A percentile compares a stretch with the other conserved stretches of the same genome.
Evolutionary conservation across 2,888 invertebrate species (phyloP).

Genomic region (Pimpla rufipes): DNA sequence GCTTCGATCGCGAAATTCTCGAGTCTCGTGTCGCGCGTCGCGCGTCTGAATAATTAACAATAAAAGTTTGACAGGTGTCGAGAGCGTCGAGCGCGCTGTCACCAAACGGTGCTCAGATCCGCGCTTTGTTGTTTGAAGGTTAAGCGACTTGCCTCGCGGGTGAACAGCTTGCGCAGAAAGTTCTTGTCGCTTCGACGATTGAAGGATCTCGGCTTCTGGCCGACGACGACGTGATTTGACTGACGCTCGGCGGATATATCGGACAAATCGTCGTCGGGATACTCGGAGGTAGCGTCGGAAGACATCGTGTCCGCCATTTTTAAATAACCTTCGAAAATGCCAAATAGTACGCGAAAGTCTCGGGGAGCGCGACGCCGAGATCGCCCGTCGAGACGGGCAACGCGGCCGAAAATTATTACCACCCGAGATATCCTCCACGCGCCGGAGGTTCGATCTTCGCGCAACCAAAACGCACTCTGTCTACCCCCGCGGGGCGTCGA

Average conservation of each 20-base stretch:
- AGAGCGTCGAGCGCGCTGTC: constrained; percentile 66
- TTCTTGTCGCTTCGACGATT: constrained; percentile 79
- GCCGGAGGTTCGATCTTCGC: constrained; percentile 9
- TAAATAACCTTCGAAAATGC: constrained; percentile 81
- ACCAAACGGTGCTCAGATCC: constrained; percentile 66
- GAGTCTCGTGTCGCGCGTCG: background rate
- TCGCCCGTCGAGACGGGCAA: constrained; percentile 7
- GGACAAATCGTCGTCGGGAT: constrained; percentile 83
- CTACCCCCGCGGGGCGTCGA: background rate
- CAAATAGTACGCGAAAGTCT: constrained; percentile 67
- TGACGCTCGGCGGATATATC: constrained; percentile 83
- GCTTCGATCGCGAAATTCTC: too few relatives aligned
- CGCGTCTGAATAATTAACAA: background rate
- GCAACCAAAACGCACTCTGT: background rate
- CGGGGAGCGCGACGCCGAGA: constrained; percentile 31
- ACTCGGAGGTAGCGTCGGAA: constrained; percentile 85
- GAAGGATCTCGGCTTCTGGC: constrained; percentile 79
- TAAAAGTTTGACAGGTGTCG: constrained; percentile 72
- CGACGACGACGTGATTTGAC: constrained; percentile 80
- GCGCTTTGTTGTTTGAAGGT: constrained; percentile 73
- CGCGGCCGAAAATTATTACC: constrained; percentile 7
- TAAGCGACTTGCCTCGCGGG: constrained; percentile 87
- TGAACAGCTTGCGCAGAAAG: constrained; percentile 87
- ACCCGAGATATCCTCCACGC: background rate
- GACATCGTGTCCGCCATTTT: constrained; percentile 85